Conservation (phyloP, 1,140 invertebrate species). For the Leptestheria dahalacensis region DNA sequence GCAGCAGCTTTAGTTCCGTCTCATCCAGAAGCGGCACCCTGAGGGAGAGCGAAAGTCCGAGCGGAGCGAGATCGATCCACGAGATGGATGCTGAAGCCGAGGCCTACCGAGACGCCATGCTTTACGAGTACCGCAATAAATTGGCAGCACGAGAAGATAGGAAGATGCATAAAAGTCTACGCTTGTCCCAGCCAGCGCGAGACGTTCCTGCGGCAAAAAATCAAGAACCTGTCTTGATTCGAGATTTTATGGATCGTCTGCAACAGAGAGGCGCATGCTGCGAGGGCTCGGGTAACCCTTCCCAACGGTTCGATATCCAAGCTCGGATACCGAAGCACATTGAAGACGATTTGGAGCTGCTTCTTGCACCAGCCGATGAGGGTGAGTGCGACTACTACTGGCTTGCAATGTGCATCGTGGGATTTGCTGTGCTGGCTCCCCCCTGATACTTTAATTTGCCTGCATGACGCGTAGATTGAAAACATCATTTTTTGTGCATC, state of each 20-base stretch:
- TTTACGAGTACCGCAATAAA: constrained; percentile 61
- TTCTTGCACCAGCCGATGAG: background rate
- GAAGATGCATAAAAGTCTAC: constrained; percentile 57
- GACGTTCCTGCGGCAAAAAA: too few species aligned
- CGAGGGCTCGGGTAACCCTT: too few species aligned
- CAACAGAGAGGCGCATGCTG: background rate
- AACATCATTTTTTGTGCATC: background rate
- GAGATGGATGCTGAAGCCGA: constrained; percentile 5
- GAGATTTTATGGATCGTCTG: constrained; percentile 1
- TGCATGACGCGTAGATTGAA: constrained; percentile 2
- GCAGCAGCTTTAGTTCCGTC: constrained; percentile 2
- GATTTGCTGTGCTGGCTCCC: background rate
- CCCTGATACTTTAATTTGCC: background rate
- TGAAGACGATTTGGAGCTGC: background rate
- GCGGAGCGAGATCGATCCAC: background rate
- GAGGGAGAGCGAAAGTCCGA: background rate
- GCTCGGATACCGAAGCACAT: background rate
- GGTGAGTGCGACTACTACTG: background rate
- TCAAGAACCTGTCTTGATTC: too few species aligned
- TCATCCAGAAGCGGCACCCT: background rate
- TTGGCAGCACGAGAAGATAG: constrained; percentile 59
- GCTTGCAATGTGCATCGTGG: constrained; percentile 3
- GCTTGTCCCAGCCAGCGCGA: constrained; percentile 39
- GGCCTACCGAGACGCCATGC: constrained; percentile 37
- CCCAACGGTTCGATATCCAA: too few species aligned